Evolutionary conservation across 2,888 invertebrate species (phyloP).

Genomic region (Tenthredo scrophulariae): DNA sequence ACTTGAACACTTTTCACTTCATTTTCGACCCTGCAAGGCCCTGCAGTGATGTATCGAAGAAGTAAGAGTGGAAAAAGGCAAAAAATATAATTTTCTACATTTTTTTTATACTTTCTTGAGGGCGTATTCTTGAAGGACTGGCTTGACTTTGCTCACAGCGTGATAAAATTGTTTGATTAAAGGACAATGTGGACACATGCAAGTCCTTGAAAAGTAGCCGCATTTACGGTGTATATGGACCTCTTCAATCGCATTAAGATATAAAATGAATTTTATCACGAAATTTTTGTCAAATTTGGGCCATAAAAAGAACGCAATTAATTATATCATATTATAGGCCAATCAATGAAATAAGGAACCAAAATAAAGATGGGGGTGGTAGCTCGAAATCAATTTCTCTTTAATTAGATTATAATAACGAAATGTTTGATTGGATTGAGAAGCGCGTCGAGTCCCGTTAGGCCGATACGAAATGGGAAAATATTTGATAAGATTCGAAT

Average conservation of each 20-base stretch:
- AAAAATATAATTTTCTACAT: neutral
- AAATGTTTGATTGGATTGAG: neutral
- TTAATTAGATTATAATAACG: slow-evolving; percentile 25
- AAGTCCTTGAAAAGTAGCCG: too few species aligned
- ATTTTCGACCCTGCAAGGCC: neutral
- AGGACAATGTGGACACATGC: too few species aligned
- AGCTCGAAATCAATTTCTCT: slow-evolving; percentile 14
- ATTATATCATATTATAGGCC: neutral
- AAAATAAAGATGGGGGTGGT: neutral
- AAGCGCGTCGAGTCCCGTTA: neutral
- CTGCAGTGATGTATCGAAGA: neutral
- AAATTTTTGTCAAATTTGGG: neutral
- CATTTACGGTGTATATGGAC: too few species aligned
- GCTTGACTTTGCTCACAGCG: too few species aligned
- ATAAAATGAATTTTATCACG: neutral
- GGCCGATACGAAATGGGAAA: neutral
- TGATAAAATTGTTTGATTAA: too few species aligned
- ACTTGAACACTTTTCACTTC: neutral
- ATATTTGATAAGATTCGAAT: slow-evolving; percentile 7
- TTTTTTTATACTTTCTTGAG: neutral
- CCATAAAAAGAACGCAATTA: neutral
- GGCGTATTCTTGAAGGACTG: too few species aligned
- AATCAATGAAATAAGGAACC: neutral
- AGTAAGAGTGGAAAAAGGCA: neutral
- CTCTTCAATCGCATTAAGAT: neutral